phyloP scores from a whole-genome alignment of 1,140 invertebrate species.

The Spodoptera frugiperda region DNA sequence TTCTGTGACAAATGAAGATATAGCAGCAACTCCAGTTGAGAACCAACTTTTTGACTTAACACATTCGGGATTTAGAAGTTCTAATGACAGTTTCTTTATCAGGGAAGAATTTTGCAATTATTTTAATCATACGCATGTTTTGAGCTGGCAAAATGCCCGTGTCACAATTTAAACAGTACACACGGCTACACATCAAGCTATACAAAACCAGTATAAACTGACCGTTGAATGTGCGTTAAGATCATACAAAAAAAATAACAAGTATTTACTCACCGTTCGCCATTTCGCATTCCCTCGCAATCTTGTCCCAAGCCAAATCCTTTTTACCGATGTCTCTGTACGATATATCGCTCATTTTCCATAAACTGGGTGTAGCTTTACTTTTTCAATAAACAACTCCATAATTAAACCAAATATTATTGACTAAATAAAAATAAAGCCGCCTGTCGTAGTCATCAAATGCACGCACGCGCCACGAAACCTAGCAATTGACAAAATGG shows the following conservation, averaged over 20 bases:
- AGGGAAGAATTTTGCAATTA: conserved; percentile 23
- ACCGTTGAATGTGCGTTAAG: too few relatives aligned
- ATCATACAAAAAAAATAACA: conserved; percentile 26
- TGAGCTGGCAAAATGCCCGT: conserved; percentile 12
- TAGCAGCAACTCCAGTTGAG: conserved; percentile 19
- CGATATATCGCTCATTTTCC: conserved; percentile 39
- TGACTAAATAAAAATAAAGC: conserved; percentile 14
- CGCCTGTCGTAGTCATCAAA: conserved; percentile 12
- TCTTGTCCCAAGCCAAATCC: conserved; percentile 39
- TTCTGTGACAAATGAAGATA: conserved; percentile 11
- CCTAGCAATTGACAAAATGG: neutral
- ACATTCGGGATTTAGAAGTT: conserved; percentile 25
- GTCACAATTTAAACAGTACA: conserved; percentile 14
- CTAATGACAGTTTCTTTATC: conserved; percentile 19
- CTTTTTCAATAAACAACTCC: conserved; percentile 46
- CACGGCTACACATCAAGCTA: too few relatives aligned
- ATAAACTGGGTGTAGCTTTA: conserved; percentile 37
- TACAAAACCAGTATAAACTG: too few relatives aligned
- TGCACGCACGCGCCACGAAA: conserved; percentile 2
- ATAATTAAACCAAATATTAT: conserved; percentile 19
- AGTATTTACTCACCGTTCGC: conserved; percentile 41
- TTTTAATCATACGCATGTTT: conserved; percentile 12
- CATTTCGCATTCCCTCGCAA: conserved; percentile 45
- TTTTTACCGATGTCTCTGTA: conserved; percentile 40
- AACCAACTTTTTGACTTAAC: conserved; percentile 15